These are phyloP conservation scores for Andrena fulva DNA, from an alignment of 2,888 invertebrate species.

Conservation along the genomic window DNA sequence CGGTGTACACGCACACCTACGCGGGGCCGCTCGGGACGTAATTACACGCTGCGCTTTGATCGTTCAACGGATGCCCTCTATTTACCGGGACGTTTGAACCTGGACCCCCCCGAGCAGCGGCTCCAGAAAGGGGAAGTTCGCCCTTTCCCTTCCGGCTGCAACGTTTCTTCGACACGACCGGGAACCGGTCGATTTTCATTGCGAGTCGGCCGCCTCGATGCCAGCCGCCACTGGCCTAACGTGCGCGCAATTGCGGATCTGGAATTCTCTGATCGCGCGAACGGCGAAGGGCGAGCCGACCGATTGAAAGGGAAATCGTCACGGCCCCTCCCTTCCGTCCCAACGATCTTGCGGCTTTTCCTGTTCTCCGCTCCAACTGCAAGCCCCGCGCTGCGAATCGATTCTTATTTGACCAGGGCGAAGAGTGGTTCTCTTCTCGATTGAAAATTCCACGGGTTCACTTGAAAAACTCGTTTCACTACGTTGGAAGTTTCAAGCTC, in stretches of 20 bases:
- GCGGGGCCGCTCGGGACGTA: slow-evolving; percentile 23
- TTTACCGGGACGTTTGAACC: slow-evolving; percentile 42
- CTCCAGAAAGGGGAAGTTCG: slow-evolving; percentile 37
- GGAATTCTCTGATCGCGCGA: slow-evolving; percentile 68
- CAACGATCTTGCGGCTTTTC: slow-evolving; percentile 61
- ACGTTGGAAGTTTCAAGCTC: no score
- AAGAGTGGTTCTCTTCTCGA: no score
- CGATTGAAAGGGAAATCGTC: slow-evolving; percentile 72
- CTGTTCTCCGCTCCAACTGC: slow-evolving; percentile 40
- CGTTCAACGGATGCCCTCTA: slow-evolving; percentile 49
- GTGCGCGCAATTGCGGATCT: slow-evolving; percentile 75
- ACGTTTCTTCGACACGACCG: neutral
- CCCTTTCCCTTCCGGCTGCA: slow-evolving; percentile 64
- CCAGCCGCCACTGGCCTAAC: slow-evolving; percentile 54
- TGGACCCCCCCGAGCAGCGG: slow-evolving; percentile 12
- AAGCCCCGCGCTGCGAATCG: slow-evolving; percentile 11
- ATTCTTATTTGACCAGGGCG: neutral
- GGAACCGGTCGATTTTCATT: slow-evolving; percentile 43
- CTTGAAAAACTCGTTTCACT: no score
- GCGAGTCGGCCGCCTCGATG: slow-evolving; percentile 4
- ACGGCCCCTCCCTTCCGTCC: slow-evolving; percentile 64
- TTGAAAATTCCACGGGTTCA: no score
- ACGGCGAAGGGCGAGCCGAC: slow-evolving; percentile 71
- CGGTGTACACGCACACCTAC: slow-evolving; percentile 20
- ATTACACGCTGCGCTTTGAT: slow-evolving; percentile 54